Base-by-base conservation (phyloP, 2,888 invertebrate species). In the Lycia hirtaria region DNA sequence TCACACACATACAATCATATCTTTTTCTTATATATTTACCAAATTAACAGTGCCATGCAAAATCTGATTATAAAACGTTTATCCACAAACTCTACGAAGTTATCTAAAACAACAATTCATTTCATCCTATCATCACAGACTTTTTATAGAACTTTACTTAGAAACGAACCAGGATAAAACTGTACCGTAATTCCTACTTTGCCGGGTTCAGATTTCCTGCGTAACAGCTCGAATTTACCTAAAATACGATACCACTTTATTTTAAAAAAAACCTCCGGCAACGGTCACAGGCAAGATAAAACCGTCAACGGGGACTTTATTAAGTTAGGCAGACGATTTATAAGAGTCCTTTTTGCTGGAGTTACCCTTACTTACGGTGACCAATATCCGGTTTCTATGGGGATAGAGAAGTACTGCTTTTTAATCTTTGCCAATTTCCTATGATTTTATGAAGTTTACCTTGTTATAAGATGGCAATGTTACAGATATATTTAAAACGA, bases 251-350 rank as follows among this genome's bases (percentile, higher is more conserved):
- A 78, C 72, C 72, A 68, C 75, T 76, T 75, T 78, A 76, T 78
- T 79, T 75, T 80, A 79, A 84, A 78, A 79, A 84, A 78, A 56
- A 83, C 76, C 68, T 77, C 75, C 75, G 73, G 60, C 71, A 68
- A 75, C 73, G 78, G 80, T 79, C 78, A 75, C 75, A 78, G 71
- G 75, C 73, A 69, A 78, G 86, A 86, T 87, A 87, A 84, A 87
- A 76, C 78, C 78, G 79, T 87, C 88, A 85, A 80, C 85, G 75
- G 72, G 69, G 81, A 82, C 82, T 86, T 87, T 87, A 88, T 88
- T 89, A 88, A 86, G 81, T 87, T 82, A 76, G 73, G 76, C 73
- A 55, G 75, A 81, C 87, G 88, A 88, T 89, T 89, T 88, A 88
- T 87, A 80, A 69, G 78, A 72, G 79, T 79, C 83, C 83, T 87